These are phyloP conservation scores for Amazona guildingii DNA, from an alignment of 2,113 vertebrate species.

Conservation along the genomic window DNA sequence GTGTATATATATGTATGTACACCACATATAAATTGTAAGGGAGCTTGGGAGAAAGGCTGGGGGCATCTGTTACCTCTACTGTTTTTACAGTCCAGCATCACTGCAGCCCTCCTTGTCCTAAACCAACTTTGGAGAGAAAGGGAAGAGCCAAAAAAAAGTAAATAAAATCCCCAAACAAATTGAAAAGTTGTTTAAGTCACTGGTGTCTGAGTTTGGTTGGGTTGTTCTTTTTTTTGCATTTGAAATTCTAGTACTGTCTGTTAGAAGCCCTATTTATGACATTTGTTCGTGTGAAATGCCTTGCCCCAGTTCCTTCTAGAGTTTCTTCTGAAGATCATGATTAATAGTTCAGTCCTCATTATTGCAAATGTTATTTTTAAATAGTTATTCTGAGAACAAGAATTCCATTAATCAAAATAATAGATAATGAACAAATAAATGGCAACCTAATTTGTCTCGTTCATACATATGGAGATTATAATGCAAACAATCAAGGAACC, in stretches of 20 bases:
- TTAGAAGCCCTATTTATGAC: slow-evolving; percentile 37
- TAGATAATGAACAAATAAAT: slow-evolving; percentile 85
- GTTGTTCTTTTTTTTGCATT: background rate
- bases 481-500: slow-evolving; percentile 66
- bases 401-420: slow-evolving; percentile 88
- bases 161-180: background rate
- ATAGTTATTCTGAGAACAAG: slow-evolving; percentile 67
- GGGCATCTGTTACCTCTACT: background rate
- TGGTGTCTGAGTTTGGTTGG: background rate
- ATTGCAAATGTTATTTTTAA: slow-evolving; percentile 75
- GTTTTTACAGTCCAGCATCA: background rate
- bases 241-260: background rate
- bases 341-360: slow-evolving; percentile 72
- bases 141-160: background rate
- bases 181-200: background rate
- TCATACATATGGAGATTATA: slow-evolving; percentile 74
- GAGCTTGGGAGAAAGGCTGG: background rate
- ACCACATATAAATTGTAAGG: background rate
- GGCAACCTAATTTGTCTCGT: slow-evolving; percentile 82
- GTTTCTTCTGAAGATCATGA: slow-evolving; percentile 58
- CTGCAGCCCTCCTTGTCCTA: background rate
- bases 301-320: slow-evolving; percentile 32
- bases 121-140: background rate
- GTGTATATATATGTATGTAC: background rate
- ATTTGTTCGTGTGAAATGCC: slow-evolving; percentile 39